These are phyloP conservation scores for Parascotia fuliginaria DNA, from an alignment of 2,888 invertebrate genomes.

Conservation along the genomic window DNA sequence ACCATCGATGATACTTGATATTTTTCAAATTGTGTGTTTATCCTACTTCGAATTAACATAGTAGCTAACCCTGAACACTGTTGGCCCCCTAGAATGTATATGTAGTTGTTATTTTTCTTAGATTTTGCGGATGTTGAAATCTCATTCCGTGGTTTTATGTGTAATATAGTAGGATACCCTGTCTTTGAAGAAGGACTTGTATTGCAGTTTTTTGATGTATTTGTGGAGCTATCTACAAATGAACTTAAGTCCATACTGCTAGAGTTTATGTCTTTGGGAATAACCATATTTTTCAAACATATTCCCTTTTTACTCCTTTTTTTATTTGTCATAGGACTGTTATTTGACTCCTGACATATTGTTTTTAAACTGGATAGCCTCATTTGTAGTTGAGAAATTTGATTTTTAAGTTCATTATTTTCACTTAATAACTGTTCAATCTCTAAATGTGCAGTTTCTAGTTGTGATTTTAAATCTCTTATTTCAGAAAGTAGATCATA, in stretches of 20 bases:
- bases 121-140: neutral
- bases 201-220: neutral
- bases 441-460: too few relatives aligned
- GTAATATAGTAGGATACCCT: neutral
- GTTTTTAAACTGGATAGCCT: too few relatives aligned
- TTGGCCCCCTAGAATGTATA: neutral
- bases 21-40: neutral
- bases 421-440: too few relatives aligned
- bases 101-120: neutral
- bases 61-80: neutral
- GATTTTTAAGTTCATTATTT: too few relatives aligned
- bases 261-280: too few relatives aligned
- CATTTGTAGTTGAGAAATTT: too few relatives aligned
- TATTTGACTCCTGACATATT: too few relatives aligned
- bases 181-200: neutral
- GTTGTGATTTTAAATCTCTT: too few relatives aligned
- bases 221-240: neutral
- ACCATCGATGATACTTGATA: neutral
- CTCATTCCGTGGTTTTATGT: too few relatives aligned
- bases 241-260: neutral
- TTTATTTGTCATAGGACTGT: too few relatives aligned
- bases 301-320: too few relatives aligned
- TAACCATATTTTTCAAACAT: too few relatives aligned
- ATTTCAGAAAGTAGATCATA: constrained; percentile 66
- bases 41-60: neutral